These are phyloP conservation scores for Oxygymnocypris stewartii DNA, from an alignment of 2,113 vertebrate species.

Conservation along the genomic window DNA sequence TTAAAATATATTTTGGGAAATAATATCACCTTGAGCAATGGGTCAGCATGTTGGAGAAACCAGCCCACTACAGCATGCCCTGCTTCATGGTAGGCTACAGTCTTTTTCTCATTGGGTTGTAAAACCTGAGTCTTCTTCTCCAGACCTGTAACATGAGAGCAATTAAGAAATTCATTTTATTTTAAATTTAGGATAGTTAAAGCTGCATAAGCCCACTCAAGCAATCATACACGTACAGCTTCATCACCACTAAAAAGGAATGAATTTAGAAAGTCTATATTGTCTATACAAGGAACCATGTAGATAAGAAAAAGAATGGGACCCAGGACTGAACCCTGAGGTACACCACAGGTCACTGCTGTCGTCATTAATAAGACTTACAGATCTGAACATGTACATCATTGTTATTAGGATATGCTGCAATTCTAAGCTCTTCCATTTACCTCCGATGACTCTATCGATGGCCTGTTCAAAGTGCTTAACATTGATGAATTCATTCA, in stretches of 20 bases:
- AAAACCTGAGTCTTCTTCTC: slow-evolving; percentile 76
- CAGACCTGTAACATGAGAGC: slow-evolving; percentile 59
- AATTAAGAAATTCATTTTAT: neutral
- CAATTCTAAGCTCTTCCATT: slow-evolving; percentile 34
- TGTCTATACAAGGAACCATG: neutral
- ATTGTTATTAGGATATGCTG: neutral
- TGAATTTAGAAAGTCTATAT: neutral
- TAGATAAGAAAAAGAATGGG: neutral
- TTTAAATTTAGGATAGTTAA: neutral
- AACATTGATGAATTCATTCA: slow-evolving; percentile 60
- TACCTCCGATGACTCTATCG: slow-evolving; percentile 73
- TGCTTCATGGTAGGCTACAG: slow-evolving; percentile 70
- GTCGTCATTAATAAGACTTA: neutral
- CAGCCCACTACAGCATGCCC: slow-evolving; percentile 71
- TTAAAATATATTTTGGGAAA: neutral
- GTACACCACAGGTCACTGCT: neutral
- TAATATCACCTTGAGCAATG: slow-evolving; percentile 67
- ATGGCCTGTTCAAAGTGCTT: slow-evolving; percentile 73
- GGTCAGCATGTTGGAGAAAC: slow-evolving; percentile 70
- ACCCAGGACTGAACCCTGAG: slow-evolving; percentile 21
- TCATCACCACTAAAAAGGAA: neutral
- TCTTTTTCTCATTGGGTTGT: slow-evolving; percentile 68
- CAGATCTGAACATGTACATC: neutral
- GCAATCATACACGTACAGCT: neutral
- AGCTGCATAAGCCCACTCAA: neutral